Conservation (phyloP, 2,888 invertebrate genomes). For the Andricus quercusramuli region DNA sequence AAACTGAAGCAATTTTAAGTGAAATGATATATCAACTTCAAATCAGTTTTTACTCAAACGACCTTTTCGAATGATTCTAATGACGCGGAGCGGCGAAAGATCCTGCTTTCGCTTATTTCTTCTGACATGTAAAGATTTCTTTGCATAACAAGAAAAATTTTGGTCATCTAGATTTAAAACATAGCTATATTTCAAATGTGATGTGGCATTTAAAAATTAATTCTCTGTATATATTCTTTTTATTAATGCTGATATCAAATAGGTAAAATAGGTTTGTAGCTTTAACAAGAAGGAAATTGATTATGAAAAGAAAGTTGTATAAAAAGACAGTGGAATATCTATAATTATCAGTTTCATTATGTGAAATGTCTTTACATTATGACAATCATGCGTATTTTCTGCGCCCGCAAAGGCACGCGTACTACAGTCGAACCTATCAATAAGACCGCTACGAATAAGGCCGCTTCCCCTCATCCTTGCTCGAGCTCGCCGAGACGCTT, state of each 20-base stretch:
- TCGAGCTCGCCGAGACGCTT: too few relatives aligned
- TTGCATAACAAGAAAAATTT: not conserved
- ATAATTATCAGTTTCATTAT: not conserved
- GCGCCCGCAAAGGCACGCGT: not conserved
- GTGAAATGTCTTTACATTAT: not conserved
- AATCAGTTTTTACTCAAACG: slow-evolving; percentile 23
- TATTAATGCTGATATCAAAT: too few relatives aligned
- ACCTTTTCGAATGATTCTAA: slow-evolving; percentile 29
- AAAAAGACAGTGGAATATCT: not conserved
- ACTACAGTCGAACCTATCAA: too few relatives aligned
- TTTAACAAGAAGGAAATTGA: not conserved
- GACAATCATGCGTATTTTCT: too few relatives aligned
- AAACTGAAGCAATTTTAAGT: slow-evolving; percentile 17
- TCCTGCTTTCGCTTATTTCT: slow-evolving; percentile 27
- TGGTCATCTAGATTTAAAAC: not conserved
- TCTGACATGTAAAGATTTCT: not conserved
- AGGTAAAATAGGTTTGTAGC: not conserved
- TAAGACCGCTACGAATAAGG: too few relatives aligned
- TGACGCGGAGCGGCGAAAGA: slow-evolving; percentile 12
- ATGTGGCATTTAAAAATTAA: not conserved
- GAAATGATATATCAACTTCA: slow-evolving; percentile 30
- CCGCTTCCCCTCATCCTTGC: too few relatives aligned
- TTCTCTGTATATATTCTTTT: too few relatives aligned
- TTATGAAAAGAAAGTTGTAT: not conserved
- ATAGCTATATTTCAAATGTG: not conserved